Evolutionary conservation across 2,888 invertebrate species (phyloP), one percentile per base, ranked within the genome.

Genomic region (Nomada goodeniana): DNA sequence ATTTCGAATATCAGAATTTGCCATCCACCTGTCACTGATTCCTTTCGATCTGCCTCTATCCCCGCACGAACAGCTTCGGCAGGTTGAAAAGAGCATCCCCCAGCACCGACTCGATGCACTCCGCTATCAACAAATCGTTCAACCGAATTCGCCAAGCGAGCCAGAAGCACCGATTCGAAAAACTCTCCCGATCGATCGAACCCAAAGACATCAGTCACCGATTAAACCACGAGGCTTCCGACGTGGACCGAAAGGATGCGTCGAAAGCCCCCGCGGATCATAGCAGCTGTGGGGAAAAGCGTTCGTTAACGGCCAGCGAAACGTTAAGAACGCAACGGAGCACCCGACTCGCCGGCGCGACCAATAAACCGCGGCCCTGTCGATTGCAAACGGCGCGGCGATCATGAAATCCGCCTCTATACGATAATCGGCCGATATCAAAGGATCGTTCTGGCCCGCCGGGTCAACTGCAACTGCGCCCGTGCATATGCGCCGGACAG

Each of bases 341-440:
- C 26, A 18, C 15, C 50, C 68, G 76, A 76, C 78, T 76, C 47
- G 63, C 26, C 59, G 69, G 72, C 63, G 61, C 63, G 83, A 63
- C 74, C 77, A 77, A 83, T 83, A 85, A 86, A 83, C 79, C 81
- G 75, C 52, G 71, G 9, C 23, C 47, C 76, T 83, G 83, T 87
- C 87, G 85, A 85, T 87, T 83, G 86, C 84, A 84, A 74, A 20
- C 57, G 57, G 53, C 59, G 42, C 50, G 59, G 50, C 53, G 71
- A 81, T 86, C 65, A 79, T 74, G 60, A 73, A 76, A 76, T 81
- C 74, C 71, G 63, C 76, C 77, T 72, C 59, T 76, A 63, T 50
- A 42, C 77, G 77, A 78, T 87, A 85, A 87, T 83, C 83, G 74
- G 76, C 15, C 70, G 73, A 74, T 78, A 87, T 87, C 83, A 87